phyloP scores from a whole-genome alignment of 2,797 vertebrate genomes.

The Spondyliosoma cantharus region DNA sequence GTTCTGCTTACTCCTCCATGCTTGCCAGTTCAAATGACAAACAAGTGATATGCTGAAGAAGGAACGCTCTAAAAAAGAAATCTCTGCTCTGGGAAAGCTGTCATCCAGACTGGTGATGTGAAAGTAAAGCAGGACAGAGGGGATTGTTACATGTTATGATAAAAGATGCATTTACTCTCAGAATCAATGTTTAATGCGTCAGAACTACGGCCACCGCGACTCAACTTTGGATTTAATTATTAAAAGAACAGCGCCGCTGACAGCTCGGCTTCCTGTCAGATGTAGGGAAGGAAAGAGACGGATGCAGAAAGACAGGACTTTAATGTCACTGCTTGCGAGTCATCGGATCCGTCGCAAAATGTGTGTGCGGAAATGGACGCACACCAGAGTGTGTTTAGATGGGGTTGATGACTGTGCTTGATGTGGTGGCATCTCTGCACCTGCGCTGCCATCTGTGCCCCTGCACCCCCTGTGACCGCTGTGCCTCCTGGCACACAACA shows the following conservation, averaged over 20 bases:
- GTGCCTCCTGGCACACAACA: constrained; percentile 73
- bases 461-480: constrained; percentile 69
- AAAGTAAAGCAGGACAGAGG: constrained; percentile 53
- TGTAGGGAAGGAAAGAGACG: not conserved
- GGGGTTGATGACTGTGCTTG: constrained; percentile 78
- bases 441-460: constrained; percentile 85
- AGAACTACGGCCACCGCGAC: constrained; percentile 39
- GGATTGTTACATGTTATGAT: constrained; percentile 59
- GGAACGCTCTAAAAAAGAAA: constrained; percentile 23
- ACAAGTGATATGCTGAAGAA: constrained; percentile 46
- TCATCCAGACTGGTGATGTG: constrained; percentile 39
- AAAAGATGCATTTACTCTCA: constrained; percentile 62
- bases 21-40: constrained; percentile 60
- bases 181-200: constrained; percentile 69
- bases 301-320: constrained; percentile 18
- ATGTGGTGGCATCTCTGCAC: constrained; percentile 83
- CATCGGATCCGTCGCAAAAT: constrained; percentile 23
- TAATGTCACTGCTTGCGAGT: constrained; percentile 35
- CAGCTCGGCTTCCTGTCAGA: constrained; percentile 46
- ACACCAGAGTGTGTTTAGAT: constrained; percentile 75
- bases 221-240: constrained; percentile 69
- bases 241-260: constrained; percentile 48
- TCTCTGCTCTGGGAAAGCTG: constrained; percentile 50
- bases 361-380: constrained; percentile 47
- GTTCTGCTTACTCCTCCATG: constrained; percentile 62